phyloP scores from a whole-genome alignment of 2,888 invertebrate genomes.

The Toxonevra muliebris region DNA sequence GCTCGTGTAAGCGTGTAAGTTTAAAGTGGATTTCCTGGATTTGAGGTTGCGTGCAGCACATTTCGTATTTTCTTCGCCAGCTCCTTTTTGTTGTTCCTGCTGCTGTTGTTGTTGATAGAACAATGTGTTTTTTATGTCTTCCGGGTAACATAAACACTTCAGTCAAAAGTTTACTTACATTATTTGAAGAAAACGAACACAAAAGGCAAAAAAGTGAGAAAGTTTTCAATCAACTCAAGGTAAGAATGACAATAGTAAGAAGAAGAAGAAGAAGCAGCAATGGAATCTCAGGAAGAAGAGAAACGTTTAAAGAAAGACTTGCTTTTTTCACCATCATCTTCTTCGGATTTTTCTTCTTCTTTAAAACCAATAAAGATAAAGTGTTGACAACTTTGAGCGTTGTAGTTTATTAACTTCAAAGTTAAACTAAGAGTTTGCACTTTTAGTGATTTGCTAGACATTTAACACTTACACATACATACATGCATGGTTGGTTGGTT shows the following conservation, averaged over 20 bases:
- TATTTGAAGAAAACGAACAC: conserved; percentile 24
- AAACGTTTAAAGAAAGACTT: background rate
- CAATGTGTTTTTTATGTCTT: conserved; percentile 54
- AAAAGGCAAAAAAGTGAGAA: too few species aligned
- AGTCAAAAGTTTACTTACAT: conserved; percentile 38
- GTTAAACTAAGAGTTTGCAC: too few species aligned
- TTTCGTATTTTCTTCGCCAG: background rate
- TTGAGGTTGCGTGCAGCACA: conserved; percentile 35
- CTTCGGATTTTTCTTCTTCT: background rate
- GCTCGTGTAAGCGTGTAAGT: conserved; percentile 39
- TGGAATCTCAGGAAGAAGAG: background rate
- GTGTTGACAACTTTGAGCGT: background rate
- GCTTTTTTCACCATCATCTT: background rate
- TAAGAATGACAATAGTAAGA: too few species aligned
- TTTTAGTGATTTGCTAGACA: too few species aligned
- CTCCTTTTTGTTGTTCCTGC: background rate
- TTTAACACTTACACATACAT: too few species aligned
- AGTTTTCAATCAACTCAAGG: conserved; percentile 33
- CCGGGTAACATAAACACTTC: conserved; percentile 60
- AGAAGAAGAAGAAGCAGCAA: too few species aligned
- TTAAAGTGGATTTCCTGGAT: conserved; percentile 57
- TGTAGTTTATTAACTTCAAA: background rate
- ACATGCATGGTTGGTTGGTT: too few species aligned
- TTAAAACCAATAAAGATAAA: background rate
- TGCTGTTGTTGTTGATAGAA: conserved; percentile 28